Evolutionary conservation across 2,113 vertebrate genomes (phyloP).

Genomic region (Atlantisia rogersi): DNA sequence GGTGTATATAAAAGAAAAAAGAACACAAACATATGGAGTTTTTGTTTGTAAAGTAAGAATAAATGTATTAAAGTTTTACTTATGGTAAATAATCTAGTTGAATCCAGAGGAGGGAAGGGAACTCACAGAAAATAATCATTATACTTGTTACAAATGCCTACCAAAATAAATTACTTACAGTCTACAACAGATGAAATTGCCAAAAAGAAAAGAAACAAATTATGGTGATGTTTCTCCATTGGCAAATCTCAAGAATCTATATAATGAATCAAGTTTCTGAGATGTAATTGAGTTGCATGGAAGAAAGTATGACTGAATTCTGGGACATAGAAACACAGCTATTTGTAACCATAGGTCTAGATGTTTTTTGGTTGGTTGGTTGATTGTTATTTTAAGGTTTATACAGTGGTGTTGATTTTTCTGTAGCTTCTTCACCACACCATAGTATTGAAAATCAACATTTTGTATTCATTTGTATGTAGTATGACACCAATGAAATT

Average conservation of each 20-base stretch:
- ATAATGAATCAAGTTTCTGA: not conserved
- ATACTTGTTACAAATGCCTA: not conserved
- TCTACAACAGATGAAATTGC: not conserved
- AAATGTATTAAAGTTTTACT: not conserved
- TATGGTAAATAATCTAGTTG: not conserved
- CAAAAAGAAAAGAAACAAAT: not conserved
- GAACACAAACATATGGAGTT: not conserved
- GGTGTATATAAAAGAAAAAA: not conserved
- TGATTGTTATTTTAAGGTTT: not conserved
- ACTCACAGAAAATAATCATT: not conserved
- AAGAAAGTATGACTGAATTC: not conserved
- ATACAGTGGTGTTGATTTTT: not conserved
- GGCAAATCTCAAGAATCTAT: not conserved
- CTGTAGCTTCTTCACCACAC: not conserved
- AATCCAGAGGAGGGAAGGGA: not conserved
- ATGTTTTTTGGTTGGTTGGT: not conserved
- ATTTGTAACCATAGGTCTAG: not conserved
- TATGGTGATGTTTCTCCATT: not conserved
- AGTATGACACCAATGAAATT: not conserved
- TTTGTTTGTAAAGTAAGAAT: not conserved
- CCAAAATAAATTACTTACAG: not conserved
- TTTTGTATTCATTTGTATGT: not conserved
- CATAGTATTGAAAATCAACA: not conserved
- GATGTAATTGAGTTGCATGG: not conserved
- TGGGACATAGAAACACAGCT: not conserved